A percentile compares a stretch with the other conserved stretches of the same genome.
These are phyloP conservation scores for Synanthedon tipuliformis DNA, from an alignment of 2,888 invertebrate genomes.

Conservation along the genomic window DNA sequence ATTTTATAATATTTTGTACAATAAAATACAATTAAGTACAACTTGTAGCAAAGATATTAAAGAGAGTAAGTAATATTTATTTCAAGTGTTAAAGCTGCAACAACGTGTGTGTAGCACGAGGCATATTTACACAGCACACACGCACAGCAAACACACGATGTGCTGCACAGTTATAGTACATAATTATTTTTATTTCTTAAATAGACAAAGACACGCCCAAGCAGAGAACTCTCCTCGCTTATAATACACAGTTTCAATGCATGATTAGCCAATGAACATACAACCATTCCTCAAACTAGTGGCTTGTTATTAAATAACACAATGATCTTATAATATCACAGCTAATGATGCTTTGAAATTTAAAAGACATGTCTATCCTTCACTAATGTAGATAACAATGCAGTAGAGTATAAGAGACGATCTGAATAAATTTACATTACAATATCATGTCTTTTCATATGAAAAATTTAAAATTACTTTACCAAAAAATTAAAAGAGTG, in stretches of 20 bases:
- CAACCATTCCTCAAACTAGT: slow-evolving; percentile 57
- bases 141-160: slow-evolving; percentile 59
- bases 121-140: slow-evolving; percentile 71
- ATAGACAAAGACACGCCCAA: slow-evolving; percentile 69
- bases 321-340: slow-evolving; percentile 70
- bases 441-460: slow-evolving; percentile 71
- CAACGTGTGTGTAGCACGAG: slow-evolving; percentile 67
- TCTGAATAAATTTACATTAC: slow-evolving; percentile 71
- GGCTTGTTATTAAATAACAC: slow-evolving; percentile 67
- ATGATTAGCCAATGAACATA: slow-evolving; percentile 71
- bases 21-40: slow-evolving; percentile 77
- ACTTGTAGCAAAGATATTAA: slow-evolving; percentile 77
- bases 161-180: slow-evolving; percentile 67
- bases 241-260: slow-evolving; percentile 68
- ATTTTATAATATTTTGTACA: slow-evolving; percentile 77
- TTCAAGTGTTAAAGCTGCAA: slow-evolving; percentile 69
- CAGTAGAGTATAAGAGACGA: slow-evolving; percentile 67
- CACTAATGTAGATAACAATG: slow-evolving; percentile 70
- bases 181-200: slow-evolving; percentile 64
- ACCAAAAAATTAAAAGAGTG: slow-evolving; percentile 68
- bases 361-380: slow-evolving; percentile 69
- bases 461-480: slow-evolving; percentile 67
- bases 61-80: slow-evolving; percentile 71
- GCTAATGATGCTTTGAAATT: slow-evolving; percentile 72
- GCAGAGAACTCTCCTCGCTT: slow-evolving; percentile 59